A percentile compares a stretch with the other conserved stretches of the same genome.
Conservation (phyloP, 2,113 vertebrate genomes). For the Archilochus colubris region DNA sequence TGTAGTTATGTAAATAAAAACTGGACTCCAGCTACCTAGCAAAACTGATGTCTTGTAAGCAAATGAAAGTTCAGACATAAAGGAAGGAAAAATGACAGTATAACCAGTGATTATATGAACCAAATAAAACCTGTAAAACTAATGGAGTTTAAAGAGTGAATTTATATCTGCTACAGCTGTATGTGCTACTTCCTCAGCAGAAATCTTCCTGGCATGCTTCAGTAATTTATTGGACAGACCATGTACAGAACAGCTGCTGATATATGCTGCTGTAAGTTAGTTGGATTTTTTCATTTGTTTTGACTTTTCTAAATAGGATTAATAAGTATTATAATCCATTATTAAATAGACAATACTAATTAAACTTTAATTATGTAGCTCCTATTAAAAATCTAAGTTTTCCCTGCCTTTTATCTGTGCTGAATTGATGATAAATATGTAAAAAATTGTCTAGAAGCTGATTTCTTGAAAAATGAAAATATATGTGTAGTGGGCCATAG, state of each 20-base stretch:
- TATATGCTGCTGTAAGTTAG: neutral
- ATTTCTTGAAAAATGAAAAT: neutral
- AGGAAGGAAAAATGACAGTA: neutral
- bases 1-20: neutral
- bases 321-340: neutral
- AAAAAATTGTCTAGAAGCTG: neutral
- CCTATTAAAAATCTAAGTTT: neutral
- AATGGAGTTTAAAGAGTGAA: neutral
- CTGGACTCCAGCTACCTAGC: neutral
- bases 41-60: neutral
- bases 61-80: neutral
- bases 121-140: neutral
- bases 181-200: neutral
- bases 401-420: neutral
- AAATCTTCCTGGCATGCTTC: neutral
- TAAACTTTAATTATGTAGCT: neutral
- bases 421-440: neutral
- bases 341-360: neutral
- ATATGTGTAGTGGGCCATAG: neutral
- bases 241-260: neutral
- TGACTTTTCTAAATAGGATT: neutral
- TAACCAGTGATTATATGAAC: neutral
- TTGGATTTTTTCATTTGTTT: neutral
- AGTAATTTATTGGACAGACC: neutral
- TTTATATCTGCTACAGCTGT: neutral